These are phyloP conservation scores for Galerucella nymphaeae DNA, from an alignment of 2,888 invertebrate species.

Conservation along the genomic window DNA sequence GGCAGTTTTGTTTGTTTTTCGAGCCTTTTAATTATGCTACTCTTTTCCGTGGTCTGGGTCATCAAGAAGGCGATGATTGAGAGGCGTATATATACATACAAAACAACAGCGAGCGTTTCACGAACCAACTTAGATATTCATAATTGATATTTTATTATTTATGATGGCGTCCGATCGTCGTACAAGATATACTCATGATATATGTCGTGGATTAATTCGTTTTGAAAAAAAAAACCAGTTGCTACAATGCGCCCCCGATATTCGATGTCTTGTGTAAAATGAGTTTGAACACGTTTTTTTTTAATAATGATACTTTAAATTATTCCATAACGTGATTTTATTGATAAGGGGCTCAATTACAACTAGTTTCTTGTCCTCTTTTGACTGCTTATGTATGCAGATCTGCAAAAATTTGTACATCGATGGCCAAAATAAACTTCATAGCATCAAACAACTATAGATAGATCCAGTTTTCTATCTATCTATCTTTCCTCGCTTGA, in stretches of 20 bases:
- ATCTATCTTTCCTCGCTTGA: too few species aligned
- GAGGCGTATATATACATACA: conserved; percentile 50
- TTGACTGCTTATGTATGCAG: neutral
- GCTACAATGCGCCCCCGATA: neutral
- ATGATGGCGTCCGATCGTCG: conserved; percentile 54
- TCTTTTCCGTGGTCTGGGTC: conserved; percentile 36
- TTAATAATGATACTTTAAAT: neutral
- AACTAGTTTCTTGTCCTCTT: too few species aligned
- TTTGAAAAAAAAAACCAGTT: conserved; percentile 15
- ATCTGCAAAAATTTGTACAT: neutral
- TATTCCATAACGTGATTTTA: too few species aligned
- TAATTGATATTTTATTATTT: conserved; percentile 63
- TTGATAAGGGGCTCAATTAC: too few species aligned
- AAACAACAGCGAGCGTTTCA: conserved; percentile 48
- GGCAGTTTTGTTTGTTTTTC: conserved; percentile 26
- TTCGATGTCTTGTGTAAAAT: neutral
- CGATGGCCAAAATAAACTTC: neutral
- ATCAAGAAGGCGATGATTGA: conserved; percentile 54
- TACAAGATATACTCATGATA: conserved; percentile 48
- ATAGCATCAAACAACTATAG: neutral
- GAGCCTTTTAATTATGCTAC: conserved; percentile 26
- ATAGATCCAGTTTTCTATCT: too few species aligned
- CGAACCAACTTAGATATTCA: conserved; percentile 61
- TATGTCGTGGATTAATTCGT: conserved; percentile 24
- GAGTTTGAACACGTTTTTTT: neutral